Percentiles rank a stretch among this genome's conserved stretches.
Conservation (phyloP, 2,888 invertebrate genomes). For the Dasysyrphus albostriatus region DNA sequence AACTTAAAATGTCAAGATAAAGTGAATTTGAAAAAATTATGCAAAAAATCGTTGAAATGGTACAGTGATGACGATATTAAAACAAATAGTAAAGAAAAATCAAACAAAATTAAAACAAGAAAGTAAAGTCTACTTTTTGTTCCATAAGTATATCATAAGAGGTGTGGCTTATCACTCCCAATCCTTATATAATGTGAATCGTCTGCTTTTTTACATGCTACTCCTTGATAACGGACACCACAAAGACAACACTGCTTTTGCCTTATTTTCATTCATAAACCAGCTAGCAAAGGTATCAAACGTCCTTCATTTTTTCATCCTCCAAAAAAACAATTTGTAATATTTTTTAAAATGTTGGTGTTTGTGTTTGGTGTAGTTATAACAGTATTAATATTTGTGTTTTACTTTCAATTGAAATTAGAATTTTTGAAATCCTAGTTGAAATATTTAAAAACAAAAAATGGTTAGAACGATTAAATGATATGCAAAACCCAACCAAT, state of each 20-base stretch:
- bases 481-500: neutral
- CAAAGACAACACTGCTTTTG: neutral
- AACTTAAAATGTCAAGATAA: too few species aligned
- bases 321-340: neutral
- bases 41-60: too few species aligned
- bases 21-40: too few species aligned
- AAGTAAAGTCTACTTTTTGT: too few species aligned
- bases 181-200: neutral
- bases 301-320: neutral
- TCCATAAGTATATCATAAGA: too few species aligned
- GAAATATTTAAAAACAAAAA: neutral
- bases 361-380: constrained; percentile 57
- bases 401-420: constrained; percentile 57
- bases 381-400: constrained; percentile 49
- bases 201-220: neutral
- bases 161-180: neutral
- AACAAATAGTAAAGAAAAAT: too few species aligned
- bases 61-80: too few species aligned
- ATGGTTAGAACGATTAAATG: neutral
- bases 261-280: constrained; percentile 4
- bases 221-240: neutral
- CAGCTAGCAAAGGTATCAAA: neutral
- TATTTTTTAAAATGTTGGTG: constrained; percentile 46
- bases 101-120: too few species aligned
- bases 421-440: constrained; percentile 52